Evolutionary conservation across 2,797 vertebrate genomes (phyloP).

Genomic region (Cryptoprocta ferox): DNA sequence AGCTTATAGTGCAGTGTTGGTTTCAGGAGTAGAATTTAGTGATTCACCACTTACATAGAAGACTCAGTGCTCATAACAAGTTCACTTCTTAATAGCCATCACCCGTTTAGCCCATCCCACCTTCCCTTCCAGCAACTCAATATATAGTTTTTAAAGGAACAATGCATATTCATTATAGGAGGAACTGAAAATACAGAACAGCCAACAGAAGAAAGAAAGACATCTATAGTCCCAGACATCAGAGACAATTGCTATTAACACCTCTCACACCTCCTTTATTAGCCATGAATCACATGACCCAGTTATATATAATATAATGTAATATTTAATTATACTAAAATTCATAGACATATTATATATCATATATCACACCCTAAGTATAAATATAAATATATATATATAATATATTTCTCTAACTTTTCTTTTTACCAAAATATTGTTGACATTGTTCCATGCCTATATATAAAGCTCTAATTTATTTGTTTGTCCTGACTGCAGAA

Average conservation of each 20-base stretch:
- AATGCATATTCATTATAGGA: slow-evolving; percentile 19
- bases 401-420: not conserved
- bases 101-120: too few relatives aligned
- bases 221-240: not conserved
- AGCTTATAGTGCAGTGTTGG: too few relatives aligned
- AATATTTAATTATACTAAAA: slow-evolving; percentile 5
- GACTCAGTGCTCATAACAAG: too few relatives aligned
- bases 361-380: not conserved
- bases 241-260: not conserved
- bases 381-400: not conserved
- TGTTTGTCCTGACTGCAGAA: not conserved
- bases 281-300: not conserved
- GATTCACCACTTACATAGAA: too few relatives aligned
- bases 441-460: not conserved
- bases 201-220: not conserved
- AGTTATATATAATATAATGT: not conserved
- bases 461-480: not conserved
- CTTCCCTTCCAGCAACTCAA: too few relatives aligned
- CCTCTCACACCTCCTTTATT: not conserved
- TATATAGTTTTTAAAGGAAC: not conserved
- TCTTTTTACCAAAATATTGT: not conserved
- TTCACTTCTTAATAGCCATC: too few relatives aligned
- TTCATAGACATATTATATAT: not conserved
- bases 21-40: too few relatives aligned
- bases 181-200: slow-evolving; percentile 42